Evolutionary conservation across 2,888 invertebrate species (phyloP), one percentile per base, ranked within the genome.

Genomic region (Drosophila prolongata): DNA sequence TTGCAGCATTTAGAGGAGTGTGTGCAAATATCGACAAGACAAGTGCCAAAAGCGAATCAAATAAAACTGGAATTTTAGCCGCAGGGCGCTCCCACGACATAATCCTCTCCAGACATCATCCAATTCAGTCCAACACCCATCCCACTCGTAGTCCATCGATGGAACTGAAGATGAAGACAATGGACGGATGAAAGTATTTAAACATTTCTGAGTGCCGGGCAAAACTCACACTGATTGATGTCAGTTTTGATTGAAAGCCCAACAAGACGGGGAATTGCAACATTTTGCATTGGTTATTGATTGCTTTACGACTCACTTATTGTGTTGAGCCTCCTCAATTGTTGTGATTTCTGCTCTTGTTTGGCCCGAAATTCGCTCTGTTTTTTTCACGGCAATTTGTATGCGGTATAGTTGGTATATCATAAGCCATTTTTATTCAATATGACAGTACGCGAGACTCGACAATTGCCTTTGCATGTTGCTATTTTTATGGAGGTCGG

Each of bases 61-160:
- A 62, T 55, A 37, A 65, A 37, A 58, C 47, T 71, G 47, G 43
- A 55, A 67, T 35, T 44, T 60, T 14, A 19, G 76, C 81, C 78
- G 55, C 73, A 37, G 66, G 82, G 80, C 79, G 70, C 80, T 81
- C 79, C 78, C 85, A 81, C 82, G 62, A 62, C 68, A 75, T 75
- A 69, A 79, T 80, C 71, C 58, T 34, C 58, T 59, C 24, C 14
- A 59, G 55, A 34, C 19, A 10, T 16, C 49, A 35, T 35, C 34
- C 34, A 35, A 34, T 47, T 9, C 30, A 30, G 46, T 1, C 5
- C 46, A 49, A 56, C 54, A 44, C 54, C 65, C 65, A 44, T 42
- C 38, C 53, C 54, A 49, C 27, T 64, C 35, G 8, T 24, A 24
- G 24, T 24, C 24, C 24, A 24, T 24, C 24, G 24, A 24, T 24